Evolutionary conservation across 2,113 vertebrate species (phyloP).

Genomic region (Rhizomys pruinosus): DNA sequence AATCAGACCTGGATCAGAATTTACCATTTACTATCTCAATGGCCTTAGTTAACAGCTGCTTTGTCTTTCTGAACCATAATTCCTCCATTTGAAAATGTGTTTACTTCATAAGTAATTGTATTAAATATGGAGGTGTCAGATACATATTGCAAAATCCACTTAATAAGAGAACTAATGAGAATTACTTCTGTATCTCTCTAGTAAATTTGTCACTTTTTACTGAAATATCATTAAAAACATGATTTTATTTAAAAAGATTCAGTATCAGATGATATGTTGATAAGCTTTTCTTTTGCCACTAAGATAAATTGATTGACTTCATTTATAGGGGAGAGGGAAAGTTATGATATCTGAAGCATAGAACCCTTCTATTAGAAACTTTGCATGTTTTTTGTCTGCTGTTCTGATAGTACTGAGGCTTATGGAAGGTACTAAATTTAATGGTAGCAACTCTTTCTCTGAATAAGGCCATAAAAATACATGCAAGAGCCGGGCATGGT

Average conservation of each 20-base stretch:
- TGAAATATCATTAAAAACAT: constrained; percentile 44
- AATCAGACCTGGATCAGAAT: constrained; percentile 22
- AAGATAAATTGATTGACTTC: neutral
- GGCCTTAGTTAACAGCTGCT: neutral
- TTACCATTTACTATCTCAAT: neutral
- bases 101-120: neutral
- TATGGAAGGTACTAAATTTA: neutral
- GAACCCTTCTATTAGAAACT: constrained; percentile 23
- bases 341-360: neutral
- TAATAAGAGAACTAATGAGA: too few relatives aligned
- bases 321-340: neutral
- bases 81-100: constrained; percentile 5
- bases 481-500: too few relatives aligned
- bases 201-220: neutral
- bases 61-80: constrained; percentile 17
- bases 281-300: neutral
- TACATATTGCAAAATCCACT: neutral
- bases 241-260: neutral
- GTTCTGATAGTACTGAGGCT: neutral
- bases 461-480: neutral
- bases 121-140: neutral
- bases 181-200: neutral
- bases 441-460: neutral
- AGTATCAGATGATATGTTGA: neutral
- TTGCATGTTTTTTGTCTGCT: neutral